phyloP scores from a whole-genome alignment of 2,888 invertebrate species.

The Priocnemis perturbator region DNA sequence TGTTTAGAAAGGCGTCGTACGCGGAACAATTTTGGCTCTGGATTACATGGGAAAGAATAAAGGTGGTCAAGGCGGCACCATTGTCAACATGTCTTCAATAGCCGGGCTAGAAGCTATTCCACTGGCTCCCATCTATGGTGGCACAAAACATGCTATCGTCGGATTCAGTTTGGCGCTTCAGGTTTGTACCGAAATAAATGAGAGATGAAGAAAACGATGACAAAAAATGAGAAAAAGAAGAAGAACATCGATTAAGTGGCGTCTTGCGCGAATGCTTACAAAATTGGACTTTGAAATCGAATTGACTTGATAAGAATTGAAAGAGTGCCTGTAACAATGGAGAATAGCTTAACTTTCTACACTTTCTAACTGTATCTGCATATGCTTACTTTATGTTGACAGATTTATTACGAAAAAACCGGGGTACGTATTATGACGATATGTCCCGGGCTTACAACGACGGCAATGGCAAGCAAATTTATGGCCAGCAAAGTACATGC shows the following conservation, averaged over 20 bases:
- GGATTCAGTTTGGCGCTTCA: slow-evolving; percentile 60
- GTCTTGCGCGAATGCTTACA: too few species aligned
- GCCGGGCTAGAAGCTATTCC: slow-evolving; percentile 77
- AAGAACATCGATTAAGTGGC: too few species aligned
- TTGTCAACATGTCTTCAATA: slow-evolving; percentile 81
- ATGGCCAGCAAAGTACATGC: slow-evolving; percentile 54
- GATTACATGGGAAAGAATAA: slow-evolving; percentile 74
- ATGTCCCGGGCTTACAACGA: slow-evolving; percentile 68
- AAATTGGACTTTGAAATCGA: background rate
- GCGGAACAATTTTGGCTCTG: slow-evolving; percentile 71
- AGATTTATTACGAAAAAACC: slow-evolving; percentile 62
- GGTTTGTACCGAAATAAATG: slow-evolving; percentile 23
- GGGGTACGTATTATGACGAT: slow-evolving; percentile 67
- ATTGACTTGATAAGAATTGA: background rate
- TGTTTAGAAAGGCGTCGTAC: slow-evolving; percentile 71
- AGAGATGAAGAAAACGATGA: too few species aligned
- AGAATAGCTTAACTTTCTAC: background rate
- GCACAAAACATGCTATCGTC: slow-evolving; percentile 76
- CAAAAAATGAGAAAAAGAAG: too few species aligned
- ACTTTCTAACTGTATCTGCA: background rate
- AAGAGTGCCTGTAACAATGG: background rate
- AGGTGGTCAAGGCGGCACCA: slow-evolving; percentile 78
- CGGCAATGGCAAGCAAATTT: slow-evolving; percentile 57
- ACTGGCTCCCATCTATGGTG: slow-evolving; percentile 77
- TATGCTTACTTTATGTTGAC: slow-evolving; percentile 1